Conservation (phyloP, 2,888 invertebrate genomes). For the Netelia virgata region DNA sequence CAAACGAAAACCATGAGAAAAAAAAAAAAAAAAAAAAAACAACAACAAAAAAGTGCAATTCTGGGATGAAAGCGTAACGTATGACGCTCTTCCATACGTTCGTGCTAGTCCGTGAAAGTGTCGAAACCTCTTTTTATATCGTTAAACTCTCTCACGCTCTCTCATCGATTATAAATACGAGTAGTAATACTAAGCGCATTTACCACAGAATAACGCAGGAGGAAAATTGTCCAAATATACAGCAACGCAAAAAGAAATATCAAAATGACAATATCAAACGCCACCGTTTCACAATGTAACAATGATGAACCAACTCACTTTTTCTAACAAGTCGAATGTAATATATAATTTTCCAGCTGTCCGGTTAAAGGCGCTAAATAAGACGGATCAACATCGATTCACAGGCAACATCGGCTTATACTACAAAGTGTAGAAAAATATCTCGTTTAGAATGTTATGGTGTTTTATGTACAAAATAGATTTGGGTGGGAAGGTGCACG, state of each 20-base stretch:
- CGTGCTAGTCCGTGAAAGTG: slow-evolving; percentile 36
- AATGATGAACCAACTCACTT: slow-evolving; percentile 13
- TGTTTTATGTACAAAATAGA: slow-evolving; percentile 70
- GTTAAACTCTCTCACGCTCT: neutral
- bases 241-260: slow-evolving; percentile 19
- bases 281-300: slow-evolving; percentile 34
- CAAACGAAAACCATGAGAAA: slow-evolving; percentile 71
- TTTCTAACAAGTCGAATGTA: neutral
- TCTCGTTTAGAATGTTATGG: slow-evolving; percentile 66
- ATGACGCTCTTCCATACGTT: slow-evolving; percentile 51
- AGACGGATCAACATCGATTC: slow-evolving; percentile 45
- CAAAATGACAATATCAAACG: slow-evolving; percentile 30
- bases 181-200: slow-evolving; percentile 81
- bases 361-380: slow-evolving; percentile 13
- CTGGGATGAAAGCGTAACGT: slow-evolving; percentile 68
- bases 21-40: slow-evolving; percentile 29
- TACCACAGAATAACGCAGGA: slow-evolving; percentile 78
- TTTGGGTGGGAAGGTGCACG: slow-evolving; percentile 53
- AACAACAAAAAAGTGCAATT: slow-evolving; percentile 46
- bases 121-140: slow-evolving; percentile 7
- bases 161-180: slow-evolving; percentile 66
- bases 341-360: slow-evolving; percentile 4
- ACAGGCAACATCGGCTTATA: slow-evolving; percentile 58
- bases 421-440: slow-evolving; percentile 79
- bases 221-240: slow-evolving; percentile 74